Evolutionary conservation across 2,888 invertebrate species (phyloP), one percentile per base, ranked within the genome.

Genomic region (Drosophila anceps): DNA sequence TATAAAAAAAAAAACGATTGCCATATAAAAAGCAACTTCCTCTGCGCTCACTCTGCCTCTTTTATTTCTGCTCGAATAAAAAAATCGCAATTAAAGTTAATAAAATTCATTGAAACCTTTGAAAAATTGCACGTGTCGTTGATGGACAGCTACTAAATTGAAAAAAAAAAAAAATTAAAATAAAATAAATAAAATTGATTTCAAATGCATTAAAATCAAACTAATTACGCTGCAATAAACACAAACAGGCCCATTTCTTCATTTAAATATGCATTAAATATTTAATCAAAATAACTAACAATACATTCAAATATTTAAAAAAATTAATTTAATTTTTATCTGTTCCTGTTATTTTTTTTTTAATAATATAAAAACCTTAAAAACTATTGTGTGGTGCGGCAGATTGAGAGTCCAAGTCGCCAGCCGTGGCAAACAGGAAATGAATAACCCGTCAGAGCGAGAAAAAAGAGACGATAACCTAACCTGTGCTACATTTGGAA

Each of bases 351-450:
- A n/a, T n/a, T n/a, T 15, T 35, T 53, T 27, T 12, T 7, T n/a
- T 27, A 27, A n/a, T n/a, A n/a, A n/a, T n/a, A n/a, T n/a, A 54
- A 54, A 9, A 18, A 41, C 13, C 2, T 15, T 20, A 6, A 37
- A 37, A 20, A 15, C 5, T 15, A 43, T 10, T 43, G 61, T 20
- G 41, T 57, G 46, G 27, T 51, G 44, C 27, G 66, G 41, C 57
- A 67, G 61, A 50, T 37, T 2, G 1, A 27, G 46, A 48, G 10
- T 10, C 5, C 24, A 18, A 35, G 37, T 63, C 58, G 44, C 33
- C 43, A 69, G 62, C 62, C 27, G 51, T 37, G 37, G 53, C 81
- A 76, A 83, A 85, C 81, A 83, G 83, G 83, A 83, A 83, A 85
- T 83, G 70, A 74, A 83, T 62, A 76, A 54, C 60, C 66, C 76